Evolutionary conservation across 2,113 vertebrate genomes (phyloP), one percentile per base, ranked within the genome.

Genomic region (Halcyon senegalensis): DNA sequence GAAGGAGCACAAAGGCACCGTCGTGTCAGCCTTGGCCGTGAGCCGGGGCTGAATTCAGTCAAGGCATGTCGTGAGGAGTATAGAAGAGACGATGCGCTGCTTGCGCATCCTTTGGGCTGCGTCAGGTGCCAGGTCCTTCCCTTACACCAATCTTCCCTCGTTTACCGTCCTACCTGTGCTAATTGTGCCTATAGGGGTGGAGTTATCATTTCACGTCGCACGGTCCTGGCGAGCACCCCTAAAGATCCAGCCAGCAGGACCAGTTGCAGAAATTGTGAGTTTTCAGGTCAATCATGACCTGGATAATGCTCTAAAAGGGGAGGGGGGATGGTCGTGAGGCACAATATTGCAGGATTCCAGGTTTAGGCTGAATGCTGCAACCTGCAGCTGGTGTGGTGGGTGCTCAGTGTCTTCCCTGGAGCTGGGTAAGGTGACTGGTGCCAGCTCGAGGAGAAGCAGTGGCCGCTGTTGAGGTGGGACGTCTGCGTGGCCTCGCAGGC

Each of bases 201-300:
- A 60, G 60, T 62, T 28, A n/a, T 6, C 7, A 2, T 33, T 46
- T 48, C 30, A 41, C 0, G 0, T 33, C 6, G 3, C 13, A 43
- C 13, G 33, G 64, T 13, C 12, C 84, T 55, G 67, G 10, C 16
- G 24, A 59, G 60, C 37, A 30, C 11, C 1, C 0, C 56, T 28
- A 37, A 25, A 62, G 69, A 53, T 72, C 12, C 43, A 50, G 23
- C 46, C 24, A 12, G 35, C 25, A 31, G 73, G 39, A 35, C 20
- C 16, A 3, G 30, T 2, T 53, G 50, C 27, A 51, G 77, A 53
- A 78, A 70, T 5, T 0, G 1, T 16, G 82, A 51, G n/a, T 35
- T 79, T 64, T 78, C 25, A n/a, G 72, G 33, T 48, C 68, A 30
- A 3, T 14, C 18, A 5, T 21, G 60, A 78, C 78, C 59, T 31